Conservation (phyloP, 2,888 invertebrate genomes). For the Tryphoninae sp. region DNA sequence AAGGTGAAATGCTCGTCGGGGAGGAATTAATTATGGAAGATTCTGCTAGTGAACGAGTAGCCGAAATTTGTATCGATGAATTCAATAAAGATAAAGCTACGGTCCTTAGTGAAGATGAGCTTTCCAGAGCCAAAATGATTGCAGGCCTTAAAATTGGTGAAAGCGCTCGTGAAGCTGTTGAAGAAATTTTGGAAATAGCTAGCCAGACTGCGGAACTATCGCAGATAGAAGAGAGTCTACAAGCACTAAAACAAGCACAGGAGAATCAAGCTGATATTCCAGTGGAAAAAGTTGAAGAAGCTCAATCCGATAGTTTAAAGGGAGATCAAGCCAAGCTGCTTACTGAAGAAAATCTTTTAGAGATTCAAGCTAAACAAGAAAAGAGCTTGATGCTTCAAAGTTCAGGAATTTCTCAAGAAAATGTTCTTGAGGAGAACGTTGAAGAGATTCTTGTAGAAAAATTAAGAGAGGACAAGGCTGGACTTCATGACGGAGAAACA, state of each 20-base stretch:
- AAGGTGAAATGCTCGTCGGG: conserved; percentile 41
- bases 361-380: conserved; percentile 15
- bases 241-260: conserved; percentile 35
- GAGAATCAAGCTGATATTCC: conserved; percentile 5
- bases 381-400: conserved; percentile 38
- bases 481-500: conserved; percentile 13
- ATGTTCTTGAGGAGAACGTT: conserved; percentile 31
- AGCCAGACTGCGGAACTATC: conserved; percentile 26
- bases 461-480: conserved; percentile 35
- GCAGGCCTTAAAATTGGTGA: conserved; percentile 24
- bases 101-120: conserved; percentile 17
- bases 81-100: conserved; percentile 14
- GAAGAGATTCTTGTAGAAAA: conserved; percentile 38
- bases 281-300: conserved; percentile 42
- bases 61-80: conserved; percentile 24
- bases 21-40: conserved; percentile 26
- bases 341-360: conserved; percentile 28
- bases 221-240: conserved; percentile 28
- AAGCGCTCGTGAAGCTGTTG: conserved; percentile 42
- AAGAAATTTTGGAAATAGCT: conserved; percentile 30
- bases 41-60: conserved; percentile 34
- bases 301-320: conserved; percentile 18
- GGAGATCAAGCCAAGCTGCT: conserved; percentile 31
- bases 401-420: conserved; percentile 36
- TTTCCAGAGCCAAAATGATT: conserved; percentile 27